Base-by-base conservation (phyloP, 2,888 invertebrate genomes). In the Thecophora atra region DNA sequence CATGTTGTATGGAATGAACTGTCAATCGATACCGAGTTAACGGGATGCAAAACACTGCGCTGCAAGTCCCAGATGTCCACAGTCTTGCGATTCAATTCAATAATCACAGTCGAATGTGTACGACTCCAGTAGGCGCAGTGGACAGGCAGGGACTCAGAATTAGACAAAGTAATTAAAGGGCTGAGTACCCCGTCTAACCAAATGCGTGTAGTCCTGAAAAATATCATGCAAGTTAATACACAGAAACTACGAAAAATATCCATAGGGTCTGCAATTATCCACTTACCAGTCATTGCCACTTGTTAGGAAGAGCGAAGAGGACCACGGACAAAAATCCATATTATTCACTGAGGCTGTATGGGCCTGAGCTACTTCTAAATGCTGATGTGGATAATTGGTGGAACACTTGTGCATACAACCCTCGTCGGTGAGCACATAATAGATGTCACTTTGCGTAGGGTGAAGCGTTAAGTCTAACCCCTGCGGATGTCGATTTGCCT, bases 401-500 rank as follows among this genome's bases (percentile, higher is more conserved):
- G 95, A 95, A 81, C 95, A 96, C 81, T 90, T 91, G 82, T 93
- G 91, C 19, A 95, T 88, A 78, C 93, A 93, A 1, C 97, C 97
- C 81, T 96, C 95, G 78, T 93, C 93, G 0, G 96, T 95, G 0
- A 95, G 94, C 3, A 95, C 91, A 60, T 92, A 89, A 83, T 96
- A 97, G 17, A 91, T 86, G 75, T 90, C 90, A 0, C 87, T 85
- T 51, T 91, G 86, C 0, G 77, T 80, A 0, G 94, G 92, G 82
- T 94, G 92, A 81, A 89, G 88, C 37, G 89, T 88, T 58, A 93
- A 87, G 72, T 91, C 88, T 63, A 92, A 81, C 0, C 90, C 91
- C 0, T 91, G 91, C 0, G 92, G 90, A 80, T 90, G 89, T 54
- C 91, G 87, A 0, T 90, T 88, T 1, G 91, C 88, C 77, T 89